phyloP scores from a whole-genome alignment of 2,888 invertebrate species.

The Mythimna pallens region DNA sequence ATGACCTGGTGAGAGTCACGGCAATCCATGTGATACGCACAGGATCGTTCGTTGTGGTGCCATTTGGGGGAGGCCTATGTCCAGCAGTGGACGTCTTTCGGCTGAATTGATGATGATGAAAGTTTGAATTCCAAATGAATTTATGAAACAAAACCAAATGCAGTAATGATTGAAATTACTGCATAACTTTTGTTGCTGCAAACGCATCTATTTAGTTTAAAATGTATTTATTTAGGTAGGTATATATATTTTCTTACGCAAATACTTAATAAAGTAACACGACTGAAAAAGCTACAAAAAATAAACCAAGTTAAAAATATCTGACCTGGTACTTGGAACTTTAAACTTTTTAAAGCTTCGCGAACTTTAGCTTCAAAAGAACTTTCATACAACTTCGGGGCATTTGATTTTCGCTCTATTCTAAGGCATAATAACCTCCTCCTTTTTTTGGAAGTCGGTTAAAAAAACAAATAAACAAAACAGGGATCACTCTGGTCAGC shows the following conservation, averaged over 20 bases:
- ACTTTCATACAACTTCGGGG: conserved; percentile 3
- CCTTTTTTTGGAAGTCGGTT: too few species aligned
- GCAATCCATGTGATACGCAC: too few species aligned
- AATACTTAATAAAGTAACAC: too few species aligned
- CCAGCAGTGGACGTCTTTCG: too few species aligned
- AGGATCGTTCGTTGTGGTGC: too few species aligned
- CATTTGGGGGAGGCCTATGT: too few species aligned
- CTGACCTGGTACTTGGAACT: not conserved
- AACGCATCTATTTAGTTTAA: too few species aligned
- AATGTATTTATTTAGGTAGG: too few species aligned
- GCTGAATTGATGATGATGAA: too few species aligned
- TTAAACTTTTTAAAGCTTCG: not conserved
- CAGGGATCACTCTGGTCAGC: conserved; percentile 60
- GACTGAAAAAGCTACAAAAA: not conserved
- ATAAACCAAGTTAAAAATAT: not conserved
- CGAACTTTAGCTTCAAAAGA: not conserved
- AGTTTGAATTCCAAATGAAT: not conserved
- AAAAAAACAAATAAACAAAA: not conserved
- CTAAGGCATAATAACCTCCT: not conserved
- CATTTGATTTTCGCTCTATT: not conserved
- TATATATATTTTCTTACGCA: too few species aligned
- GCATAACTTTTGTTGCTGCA: too few species aligned
- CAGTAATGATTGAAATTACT: not conserved
- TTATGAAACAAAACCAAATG: not conserved
- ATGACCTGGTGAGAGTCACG: too few species aligned